A percentile compares a stretch with the other conserved stretches of the same genome.
Evolutionary conservation across 2,797 vertebrate genomes (phyloP).

Genomic region (Semotilus atromaculatus): DNA sequence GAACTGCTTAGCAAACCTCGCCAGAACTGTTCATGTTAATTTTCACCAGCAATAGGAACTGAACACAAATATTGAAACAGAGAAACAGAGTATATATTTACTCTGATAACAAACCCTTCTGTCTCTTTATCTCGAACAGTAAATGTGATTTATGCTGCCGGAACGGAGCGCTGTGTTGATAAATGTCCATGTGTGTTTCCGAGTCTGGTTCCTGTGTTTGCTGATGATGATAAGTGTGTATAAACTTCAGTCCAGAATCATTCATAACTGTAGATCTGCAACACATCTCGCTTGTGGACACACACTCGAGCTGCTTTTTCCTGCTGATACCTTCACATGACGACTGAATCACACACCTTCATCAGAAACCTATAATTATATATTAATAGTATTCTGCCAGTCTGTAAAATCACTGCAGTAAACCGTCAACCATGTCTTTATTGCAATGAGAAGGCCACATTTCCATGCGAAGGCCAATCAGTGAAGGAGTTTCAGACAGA

Average conservation of each 20-base stretch:
- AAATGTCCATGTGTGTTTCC: constrained; percentile 39
- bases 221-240: constrained; percentile 35
- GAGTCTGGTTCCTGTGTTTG: constrained; percentile 48
- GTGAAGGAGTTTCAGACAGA: background rate
- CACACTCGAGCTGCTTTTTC: background rate
- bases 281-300: constrained; percentile 13
- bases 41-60: too few species aligned
- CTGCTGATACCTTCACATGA: background rate
- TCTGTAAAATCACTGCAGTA: background rate
- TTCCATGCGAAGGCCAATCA: too few species aligned
- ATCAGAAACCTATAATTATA: background rate
- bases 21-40: background rate
- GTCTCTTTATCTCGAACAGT: constrained; percentile 13
- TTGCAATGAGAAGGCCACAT: too few species aligned
- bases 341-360: background rate
- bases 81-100: background rate
- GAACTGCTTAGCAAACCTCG: background rate
- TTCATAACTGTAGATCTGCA: constrained; percentile 31
- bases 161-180: constrained; percentile 33
- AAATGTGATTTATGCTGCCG: constrained; percentile 30
- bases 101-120: background rate
- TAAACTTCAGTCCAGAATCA: constrained; percentile 48
- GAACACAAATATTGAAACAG: background rate
- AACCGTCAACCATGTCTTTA: background rate
- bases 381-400: too few species aligned